Conservation (phyloP, 2,888 invertebrate species). For the Pantelozetes paolii region DNA sequence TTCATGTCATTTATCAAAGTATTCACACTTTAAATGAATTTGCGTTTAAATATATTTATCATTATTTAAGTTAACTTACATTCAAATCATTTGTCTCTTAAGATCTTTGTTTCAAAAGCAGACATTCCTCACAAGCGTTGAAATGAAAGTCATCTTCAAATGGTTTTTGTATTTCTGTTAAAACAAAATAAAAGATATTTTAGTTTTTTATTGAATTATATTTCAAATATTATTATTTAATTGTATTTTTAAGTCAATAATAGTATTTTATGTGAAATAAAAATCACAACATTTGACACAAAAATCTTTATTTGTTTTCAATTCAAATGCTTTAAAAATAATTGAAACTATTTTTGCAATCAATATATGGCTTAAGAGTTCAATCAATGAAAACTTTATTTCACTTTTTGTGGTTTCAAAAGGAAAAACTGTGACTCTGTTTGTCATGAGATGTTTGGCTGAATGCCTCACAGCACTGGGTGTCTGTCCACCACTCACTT, state of each 20-base stretch:
- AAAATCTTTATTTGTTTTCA: too few relatives aligned
- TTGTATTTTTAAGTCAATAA: too few relatives aligned
- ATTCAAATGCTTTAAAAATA: too few relatives aligned
- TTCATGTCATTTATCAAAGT: conserved; percentile 31
- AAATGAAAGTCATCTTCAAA: too few relatives aligned
- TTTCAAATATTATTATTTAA: too few relatives aligned
- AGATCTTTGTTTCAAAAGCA: neutral
- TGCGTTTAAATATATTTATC: conserved; percentile 17
- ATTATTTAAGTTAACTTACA: conserved; percentile 20
- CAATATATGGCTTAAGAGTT: neutral
- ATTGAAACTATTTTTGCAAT: too few relatives aligned
- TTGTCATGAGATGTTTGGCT: conserved; percentile 2
- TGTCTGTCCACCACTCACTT: neutral
- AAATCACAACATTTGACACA: too few relatives aligned
- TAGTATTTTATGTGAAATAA: too few relatives aligned
- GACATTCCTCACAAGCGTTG: neutral
- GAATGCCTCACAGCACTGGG: conserved; percentile 5
- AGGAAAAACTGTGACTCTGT: neutral
- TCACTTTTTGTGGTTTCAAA: neutral
- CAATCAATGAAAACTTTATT: neutral
- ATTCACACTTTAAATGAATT: conserved; percentile 5
- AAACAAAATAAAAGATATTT: too few relatives aligned
- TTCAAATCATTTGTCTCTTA: conserved; percentile 8
- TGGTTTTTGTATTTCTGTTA: too few relatives aligned
- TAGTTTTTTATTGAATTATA: too few relatives aligned